phyloP scores from a whole-genome alignment of 2,113 vertebrate species.

The Tursiops truncatus region DNA sequence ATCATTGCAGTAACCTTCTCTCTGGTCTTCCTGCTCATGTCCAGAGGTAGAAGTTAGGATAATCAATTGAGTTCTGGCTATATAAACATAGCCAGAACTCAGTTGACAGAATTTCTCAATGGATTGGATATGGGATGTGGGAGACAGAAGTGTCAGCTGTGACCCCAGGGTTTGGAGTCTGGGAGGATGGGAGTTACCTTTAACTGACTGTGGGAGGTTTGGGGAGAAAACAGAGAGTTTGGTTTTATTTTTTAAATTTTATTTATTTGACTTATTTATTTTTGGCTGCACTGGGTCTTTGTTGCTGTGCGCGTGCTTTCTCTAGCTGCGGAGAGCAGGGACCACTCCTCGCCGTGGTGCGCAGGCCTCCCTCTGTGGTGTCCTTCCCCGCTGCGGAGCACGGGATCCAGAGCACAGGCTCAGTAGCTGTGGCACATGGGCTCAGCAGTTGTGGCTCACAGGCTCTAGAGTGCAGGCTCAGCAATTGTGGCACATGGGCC shows the following conservation, averaged over 20 bases:
- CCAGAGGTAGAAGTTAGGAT: not conserved
- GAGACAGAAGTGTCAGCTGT: not conserved
- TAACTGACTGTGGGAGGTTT: not conserved
- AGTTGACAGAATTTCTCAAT: not conserved
- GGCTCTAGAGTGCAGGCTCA: too few species aligned
- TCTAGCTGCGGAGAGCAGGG: too few species aligned
- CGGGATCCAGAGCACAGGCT: too few species aligned
- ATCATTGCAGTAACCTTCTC: not conserved
- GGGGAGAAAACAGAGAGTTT: not conserved
- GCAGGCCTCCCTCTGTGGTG: too few species aligned
- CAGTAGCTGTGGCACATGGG: too few species aligned
- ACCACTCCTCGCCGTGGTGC: too few species aligned
- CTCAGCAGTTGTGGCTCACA: too few species aligned
- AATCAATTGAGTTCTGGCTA: not conserved
- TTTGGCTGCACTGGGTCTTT: too few species aligned
- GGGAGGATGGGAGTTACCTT: not conserved
- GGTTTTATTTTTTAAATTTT: not conserved
- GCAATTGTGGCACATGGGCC: too few species aligned
- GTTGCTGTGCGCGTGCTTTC: too few species aligned
- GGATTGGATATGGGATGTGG: not conserved
- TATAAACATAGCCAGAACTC: not conserved
- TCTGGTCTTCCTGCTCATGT: not conserved
- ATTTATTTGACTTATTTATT: too few species aligned
- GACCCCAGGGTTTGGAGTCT: not conserved
- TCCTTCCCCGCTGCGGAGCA: too few species aligned